A percentile compares a stretch with the other conserved stretches of the same genome.
phyloP scores from a whole-genome alignment of 2,888 invertebrate genomes.

The Hartigia nigra region DNA sequence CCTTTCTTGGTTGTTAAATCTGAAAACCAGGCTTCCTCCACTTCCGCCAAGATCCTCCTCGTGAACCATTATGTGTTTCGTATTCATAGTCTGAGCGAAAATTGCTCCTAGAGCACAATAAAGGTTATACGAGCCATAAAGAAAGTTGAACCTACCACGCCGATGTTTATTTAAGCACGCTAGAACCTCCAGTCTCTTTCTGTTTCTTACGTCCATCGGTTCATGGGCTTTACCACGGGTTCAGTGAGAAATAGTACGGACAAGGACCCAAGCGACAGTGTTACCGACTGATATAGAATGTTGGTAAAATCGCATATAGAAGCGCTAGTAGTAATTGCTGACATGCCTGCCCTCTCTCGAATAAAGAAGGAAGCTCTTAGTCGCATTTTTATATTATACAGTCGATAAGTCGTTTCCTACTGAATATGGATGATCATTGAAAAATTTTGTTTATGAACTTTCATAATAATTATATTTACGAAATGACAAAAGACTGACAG shows the following conservation, averaged over 20 bases:
- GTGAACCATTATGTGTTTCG: conserved; percentile 49
- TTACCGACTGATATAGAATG: neutral
- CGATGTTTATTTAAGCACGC: conserved; percentile 52
- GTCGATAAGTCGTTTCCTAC: neutral
- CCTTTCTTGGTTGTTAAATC: conserved; percentile 51
- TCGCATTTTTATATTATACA: neutral
- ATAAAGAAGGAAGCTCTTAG: neutral
- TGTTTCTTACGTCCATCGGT: neutral
- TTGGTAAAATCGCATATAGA: neutral
- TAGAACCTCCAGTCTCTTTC: neutral
- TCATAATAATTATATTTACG: neutral
- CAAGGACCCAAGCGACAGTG: neutral
- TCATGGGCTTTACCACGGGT: neutral
- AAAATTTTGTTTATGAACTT: neutral
- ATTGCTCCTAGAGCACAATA: conserved; percentile 58
- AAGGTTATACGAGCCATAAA: conserved; percentile 61
- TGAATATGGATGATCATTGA: neutral
- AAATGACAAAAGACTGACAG: neutral
- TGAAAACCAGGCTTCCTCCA: conserved; percentile 27
- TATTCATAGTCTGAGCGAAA: conserved; percentile 62
- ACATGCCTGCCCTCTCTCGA: neutral
- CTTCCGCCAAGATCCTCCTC: conserved; percentile 14
- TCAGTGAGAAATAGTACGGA: neutral
- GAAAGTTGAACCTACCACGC: conserved; percentile 45
- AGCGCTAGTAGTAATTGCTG: neutral